Percentiles rank a stretch among this genome's conserved stretches.
These are phyloP conservation scores for Acleris laterana DNA, from an alignment of 2,888 invertebrate species.

Conservation along the genomic window DNA sequence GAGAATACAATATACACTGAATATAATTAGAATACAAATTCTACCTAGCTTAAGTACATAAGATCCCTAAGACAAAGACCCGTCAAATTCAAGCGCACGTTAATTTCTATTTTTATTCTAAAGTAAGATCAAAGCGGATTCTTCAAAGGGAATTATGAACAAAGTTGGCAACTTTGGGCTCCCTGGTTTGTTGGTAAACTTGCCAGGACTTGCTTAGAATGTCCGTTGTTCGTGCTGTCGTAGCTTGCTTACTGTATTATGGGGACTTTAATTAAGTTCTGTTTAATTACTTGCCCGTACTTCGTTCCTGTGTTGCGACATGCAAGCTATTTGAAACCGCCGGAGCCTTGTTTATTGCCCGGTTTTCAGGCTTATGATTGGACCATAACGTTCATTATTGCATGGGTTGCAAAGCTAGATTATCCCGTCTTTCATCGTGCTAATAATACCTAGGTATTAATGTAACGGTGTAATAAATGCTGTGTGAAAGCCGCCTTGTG, in stretches of 20 bases:
- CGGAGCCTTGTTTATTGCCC: slow-evolving; percentile 32
- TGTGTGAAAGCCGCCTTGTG: not conserved
- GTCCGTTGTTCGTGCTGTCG: slow-evolving; percentile 51
- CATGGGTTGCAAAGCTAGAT: not conserved
- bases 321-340: slow-evolving; percentile 38
- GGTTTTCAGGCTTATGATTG: slow-evolving; percentile 27
- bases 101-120: slow-evolving; percentile 43
- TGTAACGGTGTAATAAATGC: slow-evolving; percentile 23
- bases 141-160: slow-evolving; percentile 72
- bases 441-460: slow-evolving; percentile 31
- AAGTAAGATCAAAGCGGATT: slow-evolving; percentile 50
- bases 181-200: slow-evolving; percentile 66
- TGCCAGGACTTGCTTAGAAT: slow-evolving; percentile 44
- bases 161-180: slow-evolving; percentile 67
- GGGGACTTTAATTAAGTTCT: slow-evolving; percentile 64
- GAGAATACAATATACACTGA: too few relatives aligned
- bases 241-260: slow-evolving; percentile 53
- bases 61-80: slow-evolving; percentile 23
- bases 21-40: too few relatives aligned
- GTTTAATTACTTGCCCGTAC: slow-evolving; percentile 58
- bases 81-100: slow-evolving; percentile 36
- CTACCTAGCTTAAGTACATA: not conserved
- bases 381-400: slow-evolving; percentile 24
- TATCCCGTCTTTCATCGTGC: slow-evolving; percentile 28
- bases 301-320: slow-evolving; percentile 42